Evolutionary conservation across 2,113 vertebrate genomes (phyloP).

Genomic region (Pteruthius melanotis): DNA sequence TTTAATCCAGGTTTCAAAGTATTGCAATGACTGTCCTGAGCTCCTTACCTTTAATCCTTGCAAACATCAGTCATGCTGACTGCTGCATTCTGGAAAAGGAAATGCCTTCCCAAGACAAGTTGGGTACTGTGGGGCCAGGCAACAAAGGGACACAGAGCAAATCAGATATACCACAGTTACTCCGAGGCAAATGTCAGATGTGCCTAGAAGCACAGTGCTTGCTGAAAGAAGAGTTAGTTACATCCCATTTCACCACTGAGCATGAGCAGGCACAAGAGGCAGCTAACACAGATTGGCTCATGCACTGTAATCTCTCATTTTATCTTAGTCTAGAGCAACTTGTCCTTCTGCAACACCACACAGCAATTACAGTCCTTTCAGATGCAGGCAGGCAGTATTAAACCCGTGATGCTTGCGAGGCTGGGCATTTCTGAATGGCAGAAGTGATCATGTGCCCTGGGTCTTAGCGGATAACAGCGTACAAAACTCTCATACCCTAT

Average conservation of each 20-base stretch:
- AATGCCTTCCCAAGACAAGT: neutral
- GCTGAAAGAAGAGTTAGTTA: neutral
- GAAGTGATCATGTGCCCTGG: neutral
- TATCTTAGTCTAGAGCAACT: neutral
- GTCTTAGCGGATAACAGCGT: neutral
- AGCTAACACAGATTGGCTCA: neutral
- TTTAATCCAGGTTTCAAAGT: neutral
- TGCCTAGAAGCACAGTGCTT: neutral
- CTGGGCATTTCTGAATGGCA: neutral
- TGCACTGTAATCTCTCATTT: neutral
- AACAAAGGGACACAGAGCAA: neutral
- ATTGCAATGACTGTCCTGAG: neutral
- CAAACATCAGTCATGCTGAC: neutral
- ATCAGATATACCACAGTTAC: neutral
- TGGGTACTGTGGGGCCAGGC: neutral
- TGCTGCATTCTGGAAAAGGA: neutral
- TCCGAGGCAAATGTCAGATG: neutral
- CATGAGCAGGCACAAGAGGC: neutral
- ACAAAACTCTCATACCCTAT: rapidly evolving
- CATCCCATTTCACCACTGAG: neutral
- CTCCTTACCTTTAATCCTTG: neutral
- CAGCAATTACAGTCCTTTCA: neutral
- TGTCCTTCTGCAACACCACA: neutral
- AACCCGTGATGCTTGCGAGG: neutral
- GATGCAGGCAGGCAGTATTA: neutral